Percentiles rank a stretch among this genome's conserved stretches.
phyloP scores from a whole-genome alignment of 1,140 invertebrate species.

The Temnothorax longispinosus region DNA sequence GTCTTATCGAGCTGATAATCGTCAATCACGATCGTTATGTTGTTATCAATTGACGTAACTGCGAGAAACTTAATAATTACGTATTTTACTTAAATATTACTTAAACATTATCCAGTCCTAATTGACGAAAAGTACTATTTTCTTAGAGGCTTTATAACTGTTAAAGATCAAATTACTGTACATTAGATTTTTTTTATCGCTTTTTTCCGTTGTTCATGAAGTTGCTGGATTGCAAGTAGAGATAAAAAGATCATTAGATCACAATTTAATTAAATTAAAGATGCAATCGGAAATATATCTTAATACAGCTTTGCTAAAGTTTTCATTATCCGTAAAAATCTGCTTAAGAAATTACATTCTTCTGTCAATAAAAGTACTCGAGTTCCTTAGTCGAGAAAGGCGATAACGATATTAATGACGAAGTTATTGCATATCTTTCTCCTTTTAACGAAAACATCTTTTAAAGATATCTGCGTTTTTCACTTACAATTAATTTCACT shows the following conservation, averaged over 20 bases:
- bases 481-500: not conserved
- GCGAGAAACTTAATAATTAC: constrained; percentile 4
- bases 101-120: not conserved
- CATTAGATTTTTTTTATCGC: not conserved
- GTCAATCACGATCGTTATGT: not conserved
- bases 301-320: not conserved
- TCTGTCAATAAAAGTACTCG: not conserved
- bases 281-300: not conserved
- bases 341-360: not conserved
- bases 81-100: not conserved
- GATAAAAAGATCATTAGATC: not conserved
- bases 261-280: constrained; percentile 24
- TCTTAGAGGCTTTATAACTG: not conserved
- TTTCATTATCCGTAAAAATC: not conserved
- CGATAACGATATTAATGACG: not conserved
- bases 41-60: not conserved
- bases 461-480: not conserved
- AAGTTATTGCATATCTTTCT: not conserved
- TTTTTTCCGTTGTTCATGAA: not conserved
- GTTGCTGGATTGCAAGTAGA: not conserved
- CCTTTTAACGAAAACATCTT: not conserved
- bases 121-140: not conserved
- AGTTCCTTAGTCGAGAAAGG: no score
- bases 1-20: not conserved
- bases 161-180: not conserved